Percentiles rank a stretch among this genome's conserved stretches.
These are phyloP conservation scores for Nyctibius bracteatus DNA, from an alignment of 2,113 vertebrate genomes.

Conservation along the genomic window DNA sequence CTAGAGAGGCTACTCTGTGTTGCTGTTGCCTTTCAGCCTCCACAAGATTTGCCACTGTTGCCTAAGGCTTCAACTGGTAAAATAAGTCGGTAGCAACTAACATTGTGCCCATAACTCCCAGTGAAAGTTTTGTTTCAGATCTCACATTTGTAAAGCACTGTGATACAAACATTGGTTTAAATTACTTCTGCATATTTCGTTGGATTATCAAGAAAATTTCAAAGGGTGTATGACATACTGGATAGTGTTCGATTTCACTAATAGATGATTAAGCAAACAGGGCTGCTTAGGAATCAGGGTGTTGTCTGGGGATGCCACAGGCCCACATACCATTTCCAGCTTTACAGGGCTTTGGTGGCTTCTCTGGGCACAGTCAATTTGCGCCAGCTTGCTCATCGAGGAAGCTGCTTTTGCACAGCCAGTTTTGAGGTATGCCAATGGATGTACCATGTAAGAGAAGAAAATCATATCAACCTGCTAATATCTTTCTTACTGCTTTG, in stretches of 20 bases:
- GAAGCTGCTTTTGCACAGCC: background rate
- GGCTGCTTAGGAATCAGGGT: background rate
- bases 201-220: background rate
- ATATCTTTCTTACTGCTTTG: background rate
- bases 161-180: background rate
- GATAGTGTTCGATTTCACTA: background rate
- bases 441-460: background rate
- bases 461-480: background rate
- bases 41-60: accelerated
- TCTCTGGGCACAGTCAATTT: background rate
- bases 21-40: background rate
- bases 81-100: background rate
- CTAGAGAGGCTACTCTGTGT: background rate
- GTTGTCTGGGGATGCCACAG: background rate
- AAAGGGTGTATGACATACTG: background rate
- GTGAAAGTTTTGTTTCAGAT: background rate
- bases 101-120: background rate
- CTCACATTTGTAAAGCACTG: background rate
- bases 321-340: accelerated
- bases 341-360: background rate
- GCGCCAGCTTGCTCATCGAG: background rate
- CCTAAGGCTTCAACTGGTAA: background rate
- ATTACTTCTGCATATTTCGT: background rate
- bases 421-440: background rate
- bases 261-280: background rate